Base-by-base conservation (phyloP, 2,113 vertebrate genomes). In the Solea senegalensis region DNA sequence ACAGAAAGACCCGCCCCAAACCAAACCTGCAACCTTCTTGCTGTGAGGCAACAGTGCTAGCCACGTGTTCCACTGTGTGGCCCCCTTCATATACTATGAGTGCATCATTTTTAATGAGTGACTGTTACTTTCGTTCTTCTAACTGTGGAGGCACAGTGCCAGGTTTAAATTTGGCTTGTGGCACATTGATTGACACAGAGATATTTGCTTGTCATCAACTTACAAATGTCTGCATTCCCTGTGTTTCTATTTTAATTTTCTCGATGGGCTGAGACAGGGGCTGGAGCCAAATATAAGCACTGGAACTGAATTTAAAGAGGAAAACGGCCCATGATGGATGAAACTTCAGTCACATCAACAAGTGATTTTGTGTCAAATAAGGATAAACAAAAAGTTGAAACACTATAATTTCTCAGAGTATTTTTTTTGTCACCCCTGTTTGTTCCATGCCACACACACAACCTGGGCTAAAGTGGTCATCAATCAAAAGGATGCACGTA, bases 401-500 rank as follows among this genome's bases (percentile, higher is more conserved):
- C 54, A 49, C 79, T 84, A 84, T 86, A 72, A 89, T 89, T 84
- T 76, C 53, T 78, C 60, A 27, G 14, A 44, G 5, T 44, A 26
- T 43, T 16, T 44, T 43, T 57, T 81, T 81, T 87, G 86, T 85
- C 85, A 79, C 78, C 64, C 72, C 48, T 50, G 61, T 79, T 85
- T 88, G 72, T 81, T 76, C 41, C 11, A 59, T 26, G n/a, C n/a
- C 28, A 46, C 55, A 65, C 63, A 62, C 69, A 76, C 63, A 72
- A 72, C 44, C 58, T 76, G 54, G 56, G 52, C 41, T 27, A 61
- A 76, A 78, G 54, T 82, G 73, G 66, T 77, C 76, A 76, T 83
- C 72, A 78, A 74, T 76, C 61, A 67, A n/a, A 53, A 51, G 40
- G 67, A 58, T 41, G 54, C 66, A 65, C 40, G 53, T 21, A 43